Conservation (phyloP, 2,113 vertebrate genomes). For the Lipophrys pholis region DNA sequence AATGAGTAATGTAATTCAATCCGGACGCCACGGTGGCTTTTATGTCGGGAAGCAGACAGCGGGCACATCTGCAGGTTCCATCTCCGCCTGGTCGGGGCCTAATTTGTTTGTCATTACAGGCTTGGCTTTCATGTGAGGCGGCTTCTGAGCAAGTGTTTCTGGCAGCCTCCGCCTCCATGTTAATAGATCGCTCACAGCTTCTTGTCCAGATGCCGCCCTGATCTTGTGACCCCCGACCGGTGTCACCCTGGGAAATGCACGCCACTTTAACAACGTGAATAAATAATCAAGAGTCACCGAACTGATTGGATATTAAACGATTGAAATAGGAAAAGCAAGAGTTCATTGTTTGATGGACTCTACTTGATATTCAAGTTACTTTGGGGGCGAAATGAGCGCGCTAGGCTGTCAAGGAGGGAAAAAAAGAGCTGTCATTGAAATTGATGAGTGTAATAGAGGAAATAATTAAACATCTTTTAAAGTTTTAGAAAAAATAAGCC, state of each 20-base stretch:
- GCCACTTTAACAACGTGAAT: conserved; percentile 8
- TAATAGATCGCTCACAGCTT: conserved; percentile 45
- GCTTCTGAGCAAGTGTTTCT: conserved; percentile 41
- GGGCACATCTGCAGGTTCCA: conserved; percentile 68
- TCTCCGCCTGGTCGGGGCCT: conserved; percentile 29
- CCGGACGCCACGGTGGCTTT: conserved; percentile 46
- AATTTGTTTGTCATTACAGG: conserved; percentile 70
- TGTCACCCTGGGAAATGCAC: conserved; percentile 26
- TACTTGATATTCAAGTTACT: too few species aligned
- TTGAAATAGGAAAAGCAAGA: neutral
- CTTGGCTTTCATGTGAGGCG: conserved; percentile 55
- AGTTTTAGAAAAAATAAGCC: too few species aligned
- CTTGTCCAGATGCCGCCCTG: conserved; percentile 34
- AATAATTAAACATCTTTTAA: too few species aligned
- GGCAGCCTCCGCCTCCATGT: conserved; percentile 29
- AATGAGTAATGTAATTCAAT: conserved; percentile 66
- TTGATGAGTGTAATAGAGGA: too few species aligned
- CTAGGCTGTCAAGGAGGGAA: too few species aligned
- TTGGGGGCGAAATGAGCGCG: too few species aligned
- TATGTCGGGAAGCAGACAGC: conserved; percentile 57
- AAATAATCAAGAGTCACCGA: neutral
- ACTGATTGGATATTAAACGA: neutral
- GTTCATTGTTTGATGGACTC: neutral
- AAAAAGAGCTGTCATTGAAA: too few species aligned
- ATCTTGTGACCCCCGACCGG: conserved; percentile 28